Conservation (phyloP, 1,140 invertebrate genomes). For the Laupala kohalensis region DNA sequence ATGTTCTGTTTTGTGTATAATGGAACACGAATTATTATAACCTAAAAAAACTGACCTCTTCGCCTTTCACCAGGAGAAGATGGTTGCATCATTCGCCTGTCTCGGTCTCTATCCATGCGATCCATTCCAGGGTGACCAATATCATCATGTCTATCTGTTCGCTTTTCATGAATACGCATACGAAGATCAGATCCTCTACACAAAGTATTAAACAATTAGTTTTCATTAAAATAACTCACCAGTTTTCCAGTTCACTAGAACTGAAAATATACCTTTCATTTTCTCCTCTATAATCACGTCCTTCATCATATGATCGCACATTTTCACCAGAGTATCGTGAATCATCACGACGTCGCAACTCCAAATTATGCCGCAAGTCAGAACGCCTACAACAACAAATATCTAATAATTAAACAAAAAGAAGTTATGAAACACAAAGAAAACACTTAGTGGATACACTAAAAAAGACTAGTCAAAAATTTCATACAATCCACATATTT, state of each 20-base stretch:
- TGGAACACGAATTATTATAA: no score
- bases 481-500: no score
- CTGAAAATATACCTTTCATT: not conserved
- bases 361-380: slow-evolving; percentile 1
- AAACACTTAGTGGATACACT: no score
- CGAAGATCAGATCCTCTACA: slow-evolving; percentile 1
- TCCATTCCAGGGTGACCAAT: not conserved
- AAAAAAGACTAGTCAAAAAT: no score
- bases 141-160: slow-evolving; percentile 8
- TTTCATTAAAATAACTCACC: not conserved
- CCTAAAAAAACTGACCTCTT: not conserved
- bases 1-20: no score
- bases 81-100: not conserved
- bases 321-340: not conserved
- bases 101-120: not conserved
- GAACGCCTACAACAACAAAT: not conserved
- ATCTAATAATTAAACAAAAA: not conserved
- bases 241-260: not conserved
- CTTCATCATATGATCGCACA: not conserved
- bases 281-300: not conserved
- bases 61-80: not conserved
- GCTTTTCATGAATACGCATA: slow-evolving; percentile 1
- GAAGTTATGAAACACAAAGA: not conserved
- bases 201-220: not conserved
- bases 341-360: slow-evolving; percentile 1